phyloP scores from a whole-genome alignment of 2,888 invertebrate species.

The Orthonevra nobilis region DNA sequence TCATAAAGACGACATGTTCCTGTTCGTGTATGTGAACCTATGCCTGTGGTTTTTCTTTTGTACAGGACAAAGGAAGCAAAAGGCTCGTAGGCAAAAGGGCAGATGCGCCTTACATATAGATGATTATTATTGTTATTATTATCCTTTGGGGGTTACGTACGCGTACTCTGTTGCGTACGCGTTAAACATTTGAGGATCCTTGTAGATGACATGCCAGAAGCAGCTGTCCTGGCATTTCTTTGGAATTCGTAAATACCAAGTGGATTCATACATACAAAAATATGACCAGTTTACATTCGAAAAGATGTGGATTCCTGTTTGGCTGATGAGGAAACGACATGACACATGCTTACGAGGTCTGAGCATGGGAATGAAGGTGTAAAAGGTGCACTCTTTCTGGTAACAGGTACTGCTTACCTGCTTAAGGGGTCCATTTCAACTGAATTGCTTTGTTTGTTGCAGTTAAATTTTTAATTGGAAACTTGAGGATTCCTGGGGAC shows the following conservation, averaged over 20 bases:
- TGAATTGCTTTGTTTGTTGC: too few species aligned
- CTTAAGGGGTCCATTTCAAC: too few species aligned
- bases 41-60: constrained; percentile 21
- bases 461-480: too few species aligned
- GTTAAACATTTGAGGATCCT: constrained; percentile 20
- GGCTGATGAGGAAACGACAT: too few species aligned
- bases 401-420: too few species aligned
- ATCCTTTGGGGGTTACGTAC: constrained; percentile 6
- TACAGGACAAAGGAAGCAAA: constrained; percentile 6
- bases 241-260: constrained; percentile 39
- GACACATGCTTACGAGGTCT: too few species aligned
- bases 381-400: too few species aligned
- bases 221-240: constrained; percentile 33
- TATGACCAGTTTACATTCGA: neutral
- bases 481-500: too few species aligned
- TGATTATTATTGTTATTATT: constrained; percentile 21
- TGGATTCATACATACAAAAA: constrained; percentile 37
- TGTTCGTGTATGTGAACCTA: neutral
- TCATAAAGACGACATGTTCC: neutral
- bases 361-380: too few species aligned
- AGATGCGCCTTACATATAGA: constrained; percentile 19
- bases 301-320: neutral
- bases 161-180: neutral
- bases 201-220: constrained; percentile 34
- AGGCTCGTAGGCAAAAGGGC: constrained; percentile 29